Conservation (phyloP, 2,888 invertebrate genomes). For the Aspidiotus destructor region DNA sequence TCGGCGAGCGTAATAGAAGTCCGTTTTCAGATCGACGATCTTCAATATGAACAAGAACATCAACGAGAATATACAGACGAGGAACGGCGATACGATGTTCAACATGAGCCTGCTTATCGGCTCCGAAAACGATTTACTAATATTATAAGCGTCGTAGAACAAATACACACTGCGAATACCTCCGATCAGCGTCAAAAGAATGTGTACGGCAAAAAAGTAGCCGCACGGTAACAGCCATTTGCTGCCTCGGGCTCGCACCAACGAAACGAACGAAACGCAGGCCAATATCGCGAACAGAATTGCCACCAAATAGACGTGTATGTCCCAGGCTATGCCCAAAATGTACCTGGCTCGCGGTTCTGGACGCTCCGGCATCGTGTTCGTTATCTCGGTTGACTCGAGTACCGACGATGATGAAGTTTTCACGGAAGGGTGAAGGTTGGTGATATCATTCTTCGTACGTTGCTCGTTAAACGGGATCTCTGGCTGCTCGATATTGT, state of each 20-base stretch:
- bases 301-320: constrained; percentile 80
- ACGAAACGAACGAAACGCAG: constrained; percentile 73
- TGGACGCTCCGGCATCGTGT: constrained; percentile 37
- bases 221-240: constrained; percentile 78
- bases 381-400: constrained; percentile 37
- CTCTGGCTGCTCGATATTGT: constrained; percentile 26
- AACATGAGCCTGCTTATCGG: constrained; percentile 72
- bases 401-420: constrained; percentile 5
- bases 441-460: constrained; percentile 27
- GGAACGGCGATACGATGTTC: constrained; percentile 73
- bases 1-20: constrained; percentile 52
- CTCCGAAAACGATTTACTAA: constrained; percentile 64
- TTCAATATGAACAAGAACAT: constrained; percentile 74
- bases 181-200: constrained; percentile 72
- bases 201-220: constrained; percentile 76
- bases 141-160: constrained; percentile 85
- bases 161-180: constrained; percentile 74
- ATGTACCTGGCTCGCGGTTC: constrained; percentile 39
- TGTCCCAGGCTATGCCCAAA: constrained; percentile 81
- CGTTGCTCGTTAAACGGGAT: constrained; percentile 36
- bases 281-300: constrained; percentile 74
- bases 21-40: constrained; percentile 51
- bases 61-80: constrained; percentile 81
- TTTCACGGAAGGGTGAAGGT: constrained; percentile 16
- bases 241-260: constrained; percentile 74